A percentile compares a stretch with the other conserved stretches of the same genome.
phyloP scores from a whole-genome alignment of 2,797 vertebrate species.

The Calcarius lapponicus region DNA sequence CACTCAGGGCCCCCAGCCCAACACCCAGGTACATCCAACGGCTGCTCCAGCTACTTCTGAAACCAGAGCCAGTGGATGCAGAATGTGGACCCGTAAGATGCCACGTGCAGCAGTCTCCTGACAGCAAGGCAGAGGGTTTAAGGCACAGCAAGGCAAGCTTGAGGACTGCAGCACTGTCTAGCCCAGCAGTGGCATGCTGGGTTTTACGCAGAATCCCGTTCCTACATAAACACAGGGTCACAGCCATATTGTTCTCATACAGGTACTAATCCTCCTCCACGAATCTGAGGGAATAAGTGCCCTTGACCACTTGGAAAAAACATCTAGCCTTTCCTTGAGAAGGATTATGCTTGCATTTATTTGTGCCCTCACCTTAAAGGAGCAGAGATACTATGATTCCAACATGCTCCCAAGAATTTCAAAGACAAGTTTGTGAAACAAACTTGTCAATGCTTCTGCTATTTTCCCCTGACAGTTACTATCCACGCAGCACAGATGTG shows the following conservation, averaged over 20 bases:
- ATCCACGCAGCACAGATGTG: background rate
- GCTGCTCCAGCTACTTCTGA: background rate
- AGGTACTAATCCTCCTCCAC: background rate
- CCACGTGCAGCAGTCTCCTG: background rate
- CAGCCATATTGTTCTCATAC: background rate
- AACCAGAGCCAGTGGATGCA: background rate
- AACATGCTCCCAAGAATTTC: background rate
- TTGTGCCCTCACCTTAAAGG: background rate
- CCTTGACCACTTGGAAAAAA: background rate
- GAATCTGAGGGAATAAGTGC: background rate
- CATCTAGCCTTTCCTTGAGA: background rate
- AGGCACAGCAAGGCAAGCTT: background rate
- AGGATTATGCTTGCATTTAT: background rate
- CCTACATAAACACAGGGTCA: background rate
- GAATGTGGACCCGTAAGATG: accelerated
- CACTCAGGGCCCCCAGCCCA: background rate
- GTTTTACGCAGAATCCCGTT: background rate
- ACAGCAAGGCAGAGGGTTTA: background rate
- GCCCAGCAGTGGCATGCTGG: background rate
- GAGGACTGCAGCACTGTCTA: background rate
- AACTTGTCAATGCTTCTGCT: background rate
- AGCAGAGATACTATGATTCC: background rate
- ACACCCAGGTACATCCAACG: background rate
- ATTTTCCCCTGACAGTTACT: background rate
- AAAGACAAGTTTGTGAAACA: background rate